Evolutionary conservation across 2,888 invertebrate genomes (phyloP), one percentile per base, ranked within the genome.

Genomic region (Rutpela maculata): DNA sequence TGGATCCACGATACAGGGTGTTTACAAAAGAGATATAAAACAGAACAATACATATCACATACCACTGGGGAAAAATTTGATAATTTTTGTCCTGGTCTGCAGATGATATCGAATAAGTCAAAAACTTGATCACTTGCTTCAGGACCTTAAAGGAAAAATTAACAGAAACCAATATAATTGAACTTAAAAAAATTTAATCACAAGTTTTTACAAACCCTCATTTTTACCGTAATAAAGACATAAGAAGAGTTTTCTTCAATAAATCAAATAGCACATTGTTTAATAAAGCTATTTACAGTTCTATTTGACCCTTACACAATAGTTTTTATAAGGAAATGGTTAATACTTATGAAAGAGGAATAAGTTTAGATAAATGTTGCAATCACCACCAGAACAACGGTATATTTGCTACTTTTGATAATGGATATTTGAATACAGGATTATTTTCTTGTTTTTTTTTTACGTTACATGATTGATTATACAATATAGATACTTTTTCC

Each of bases 261-360:
- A 50, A 50, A 50, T n/a, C n/a, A 50, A 50, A n/a, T 7, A n/a
- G 50, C 50, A 17, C 4, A n/a, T 50, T 50, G n/a, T 15, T n/a
- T n/a, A n/a, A 50, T n/a, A n/a, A 50, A 50, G 50, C 50, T 50
- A 50, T 50, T 50, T 50, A 50, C 50, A 50, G 50, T 50, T n/a
- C 6, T 50, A 50, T 50, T 50, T 15, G n/a, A n/a, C 43, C n/a
- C n/a, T 50, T 50, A 50, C 50, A 50, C n/a, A n/a, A 50, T 50
- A n/a, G 7, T 50, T 50, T 6, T 50, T 15, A 50, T 50, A n/a
- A n/a, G 50, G 15, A 43, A 43, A 43, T 43, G 43, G 43, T 11
- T 15, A 43, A 15, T 15, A 12, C 12, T 50, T 50, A 50, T 50
- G 50, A n/a, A 50, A n/a, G 0, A 50, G 50, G n/a, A n/a, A 50